A percentile compares a stretch with the other conserved stretches of the same genome.
These are phyloP conservation scores for Tholera decimalis DNA, from an alignment of 2,888 invertebrate genomes.

Conservation along the genomic window DNA sequence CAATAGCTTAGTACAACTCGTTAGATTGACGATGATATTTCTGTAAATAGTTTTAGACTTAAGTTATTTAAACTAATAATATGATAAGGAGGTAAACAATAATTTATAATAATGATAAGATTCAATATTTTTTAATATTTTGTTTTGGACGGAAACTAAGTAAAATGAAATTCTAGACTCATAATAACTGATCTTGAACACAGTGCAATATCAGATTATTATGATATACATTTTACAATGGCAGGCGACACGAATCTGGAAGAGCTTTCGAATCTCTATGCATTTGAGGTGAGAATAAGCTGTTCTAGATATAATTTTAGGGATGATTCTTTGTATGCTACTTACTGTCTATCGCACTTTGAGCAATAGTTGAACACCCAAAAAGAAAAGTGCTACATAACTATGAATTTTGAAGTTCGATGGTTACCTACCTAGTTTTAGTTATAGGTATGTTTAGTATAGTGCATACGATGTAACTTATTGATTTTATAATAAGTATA, in stretches of 20 bases:
- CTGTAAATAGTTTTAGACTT: constrained; percentile 38
- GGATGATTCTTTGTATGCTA: background rate
- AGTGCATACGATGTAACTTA: constrained; percentile 9
- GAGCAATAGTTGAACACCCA: background rate
- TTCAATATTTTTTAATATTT: background rate
- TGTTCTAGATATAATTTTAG: background rate
- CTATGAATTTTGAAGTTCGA: background rate
- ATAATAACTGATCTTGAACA: constrained; percentile 47
- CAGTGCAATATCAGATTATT: constrained; percentile 48
- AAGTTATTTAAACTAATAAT: background rate
- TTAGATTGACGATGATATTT: background rate
- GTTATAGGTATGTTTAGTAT: constrained; percentile 7
- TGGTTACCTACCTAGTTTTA: background rate
- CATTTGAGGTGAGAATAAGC: constrained; percentile 31
- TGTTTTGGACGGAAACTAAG: background rate
- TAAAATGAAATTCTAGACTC: constrained; percentile 3
- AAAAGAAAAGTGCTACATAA: background rate
- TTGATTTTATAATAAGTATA: constrained; percentile 25
- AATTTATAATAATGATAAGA: background rate
- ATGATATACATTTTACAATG: constrained; percentile 9
- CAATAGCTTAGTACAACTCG: background rate
- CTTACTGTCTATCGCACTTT: constrained; percentile 4
- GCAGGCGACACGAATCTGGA: background rate
- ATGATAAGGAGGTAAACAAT: constrained; percentile 5
- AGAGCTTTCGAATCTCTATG: constrained; percentile 36